Percentiles rank a stretch among this genome's conserved stretches.
These are phyloP conservation scores for Streblospio benedicti DNA, from an alignment of 1,140 invertebrate genomes.

Conservation along the genomic window DNA sequence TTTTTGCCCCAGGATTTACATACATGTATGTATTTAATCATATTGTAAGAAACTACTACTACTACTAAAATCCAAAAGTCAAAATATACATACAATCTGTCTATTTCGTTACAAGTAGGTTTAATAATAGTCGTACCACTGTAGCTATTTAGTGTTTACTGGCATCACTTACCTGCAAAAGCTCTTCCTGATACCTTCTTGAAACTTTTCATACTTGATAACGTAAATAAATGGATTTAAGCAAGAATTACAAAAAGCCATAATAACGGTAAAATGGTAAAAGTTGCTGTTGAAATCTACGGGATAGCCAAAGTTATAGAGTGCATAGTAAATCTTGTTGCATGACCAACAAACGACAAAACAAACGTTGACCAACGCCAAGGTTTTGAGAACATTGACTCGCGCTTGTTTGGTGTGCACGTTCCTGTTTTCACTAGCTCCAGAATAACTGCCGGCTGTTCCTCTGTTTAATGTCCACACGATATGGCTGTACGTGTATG, in stretches of 20 bases:
- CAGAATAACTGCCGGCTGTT: background rate
- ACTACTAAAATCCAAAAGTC: too few species aligned
- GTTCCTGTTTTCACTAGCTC: background rate
- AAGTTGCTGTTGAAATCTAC: background rate
- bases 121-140: too few species aligned
- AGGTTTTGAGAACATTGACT: conserved; percentile 3
- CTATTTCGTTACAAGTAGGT: too few species aligned
- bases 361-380: background rate
- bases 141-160: too few species aligned
- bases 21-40: too few species aligned
- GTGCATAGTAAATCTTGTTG: conserved; percentile 5
- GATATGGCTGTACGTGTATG: conserved; percentile 4
- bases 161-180: too few species aligned
- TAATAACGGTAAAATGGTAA: conserved; percentile 3
- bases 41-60: too few species aligned
- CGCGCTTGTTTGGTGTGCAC: background rate
- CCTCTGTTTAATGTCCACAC: background rate
- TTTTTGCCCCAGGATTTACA: too few species aligned
- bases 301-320: background rate
- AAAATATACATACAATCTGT: too few species aligned
- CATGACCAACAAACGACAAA: conserved; percentile 9
- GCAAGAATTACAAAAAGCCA: conserved; percentile 5
- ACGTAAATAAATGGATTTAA: conserved; percentile 10
- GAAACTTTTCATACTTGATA: conserved; percentile 1
- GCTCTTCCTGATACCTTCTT: background rate